Evolutionary conservation across 92 coral and sea anemone genomes (phyloP).

Genomic region (Actinernus sp.): DNA sequence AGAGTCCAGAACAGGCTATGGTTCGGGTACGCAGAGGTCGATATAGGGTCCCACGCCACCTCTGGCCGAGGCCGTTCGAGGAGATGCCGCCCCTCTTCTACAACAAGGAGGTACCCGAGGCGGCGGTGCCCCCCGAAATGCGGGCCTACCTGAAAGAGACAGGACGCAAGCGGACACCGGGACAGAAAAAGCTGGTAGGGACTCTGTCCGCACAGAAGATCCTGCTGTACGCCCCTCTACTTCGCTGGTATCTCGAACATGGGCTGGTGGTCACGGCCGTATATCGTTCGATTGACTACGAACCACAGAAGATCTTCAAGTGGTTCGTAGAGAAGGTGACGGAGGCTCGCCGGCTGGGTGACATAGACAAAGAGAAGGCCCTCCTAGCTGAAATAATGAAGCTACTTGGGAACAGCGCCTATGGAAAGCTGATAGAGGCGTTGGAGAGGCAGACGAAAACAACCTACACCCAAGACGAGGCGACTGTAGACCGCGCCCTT

Average conservation of each 20-base stretch:
- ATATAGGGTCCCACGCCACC: no score
- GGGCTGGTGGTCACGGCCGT: conserved; percentile 5
- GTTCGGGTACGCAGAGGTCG: no score
- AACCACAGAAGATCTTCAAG: neutral
- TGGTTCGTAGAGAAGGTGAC: conserved; percentile 8
- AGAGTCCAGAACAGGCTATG: no score
- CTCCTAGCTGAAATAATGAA: conserved; percentile 2
- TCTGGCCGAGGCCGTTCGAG: no score
- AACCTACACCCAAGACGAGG: neutral
- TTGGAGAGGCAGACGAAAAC: conserved; percentile 9
- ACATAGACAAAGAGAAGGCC: neutral
- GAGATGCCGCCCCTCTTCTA: no score
- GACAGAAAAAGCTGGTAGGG: conserved; percentile 4
- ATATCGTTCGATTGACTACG: neutral
- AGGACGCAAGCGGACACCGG: conserved; percentile 9
- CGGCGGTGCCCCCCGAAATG: conserved; percentile 3
- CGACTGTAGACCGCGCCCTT: neutral
- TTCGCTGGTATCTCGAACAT: conserved; percentile 17
- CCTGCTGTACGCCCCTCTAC: conserved; percentile 1
- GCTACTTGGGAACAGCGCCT: conserved; percentile 6
- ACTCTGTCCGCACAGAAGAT: conserved; percentile 9
- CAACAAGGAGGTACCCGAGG: neutral
- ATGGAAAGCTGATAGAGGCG: conserved; percentile 27
- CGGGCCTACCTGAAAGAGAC: conserved; percentile 7
- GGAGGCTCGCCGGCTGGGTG: neutral